Evolutionary conservation across 2,888 invertebrate genomes (phyloP).

Genomic region (Crepidodera aurea): DNA sequence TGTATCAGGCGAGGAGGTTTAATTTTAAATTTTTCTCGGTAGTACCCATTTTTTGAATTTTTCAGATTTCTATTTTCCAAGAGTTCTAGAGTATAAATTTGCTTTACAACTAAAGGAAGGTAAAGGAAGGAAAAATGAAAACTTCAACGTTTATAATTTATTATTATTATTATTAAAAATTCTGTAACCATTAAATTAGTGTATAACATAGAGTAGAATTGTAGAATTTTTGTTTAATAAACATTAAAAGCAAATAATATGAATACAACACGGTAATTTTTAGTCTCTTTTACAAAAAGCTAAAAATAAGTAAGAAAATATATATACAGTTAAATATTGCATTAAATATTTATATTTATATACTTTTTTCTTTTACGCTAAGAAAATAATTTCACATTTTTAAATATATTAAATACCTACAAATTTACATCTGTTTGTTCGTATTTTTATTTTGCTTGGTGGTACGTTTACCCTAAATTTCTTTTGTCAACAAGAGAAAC

Average conservation of each 20-base stretch:
- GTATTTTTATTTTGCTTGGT: neutral
- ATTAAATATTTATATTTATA: constrained; percentile 28
- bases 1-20: no score
- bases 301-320: constrained; percentile 45
- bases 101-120: no score
- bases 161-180: constrained; percentile 19
- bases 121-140: constrained; percentile 2
- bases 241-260: constrained; percentile 34
- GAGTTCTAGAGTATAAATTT: no score
- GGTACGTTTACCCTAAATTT: neutral
- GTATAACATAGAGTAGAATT: constrained; percentile 20
- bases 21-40: no score
- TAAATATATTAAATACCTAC: constrained; percentile 17
- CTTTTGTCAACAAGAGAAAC: neutral
- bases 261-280: constrained; percentile 36
- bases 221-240: constrained; percentile 17
- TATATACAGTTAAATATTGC: constrained; percentile 48
- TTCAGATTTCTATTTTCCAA: no score
- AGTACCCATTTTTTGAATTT: no score
- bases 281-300: constrained; percentile 50
- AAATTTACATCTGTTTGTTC: constrained; percentile 24
- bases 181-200: constrained; percentile 23
- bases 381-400: constrained; percentile 5
- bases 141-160: constrained; percentile 2
- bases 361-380: constrained; percentile 27